A percentile compares a stretch with the other conserved stretches of the same genome.
These are phyloP conservation scores for Notarius quadriscutis DNA, from an alignment of 2,113 vertebrate genomes.

Conservation along the genomic window DNA sequence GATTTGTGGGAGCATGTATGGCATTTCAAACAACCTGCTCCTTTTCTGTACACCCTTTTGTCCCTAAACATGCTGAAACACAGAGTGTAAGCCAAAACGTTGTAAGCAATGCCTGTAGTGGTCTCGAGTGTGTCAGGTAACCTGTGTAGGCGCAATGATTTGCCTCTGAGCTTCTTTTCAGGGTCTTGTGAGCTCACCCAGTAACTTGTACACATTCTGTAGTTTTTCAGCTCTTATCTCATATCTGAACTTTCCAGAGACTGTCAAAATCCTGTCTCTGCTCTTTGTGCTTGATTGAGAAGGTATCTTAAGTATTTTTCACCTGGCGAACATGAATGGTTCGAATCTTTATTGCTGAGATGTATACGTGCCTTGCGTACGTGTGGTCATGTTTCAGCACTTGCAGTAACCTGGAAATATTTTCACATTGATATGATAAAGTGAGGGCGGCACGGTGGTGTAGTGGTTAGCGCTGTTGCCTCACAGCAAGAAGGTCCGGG, in stretches of 20 bases:
- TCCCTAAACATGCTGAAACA: conserved; percentile 1
- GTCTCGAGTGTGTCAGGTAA: background rate
- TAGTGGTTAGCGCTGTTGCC: too few species aligned
- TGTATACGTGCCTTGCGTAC: background rate
- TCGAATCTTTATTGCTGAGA: background rate
- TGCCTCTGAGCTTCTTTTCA: background rate
- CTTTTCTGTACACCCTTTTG: conserved; percentile 16
- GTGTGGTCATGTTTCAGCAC: background rate
- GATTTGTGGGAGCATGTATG: conserved; percentile 23
- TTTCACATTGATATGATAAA: background rate
- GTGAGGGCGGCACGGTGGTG: background rate
- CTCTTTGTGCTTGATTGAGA: conserved; percentile 7
- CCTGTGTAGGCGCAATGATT: background rate
- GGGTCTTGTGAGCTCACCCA: conserved; percentile 5
- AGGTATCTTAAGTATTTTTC: conserved; percentile 33
- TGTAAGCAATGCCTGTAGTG: background rate
- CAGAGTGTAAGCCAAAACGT: background rate
- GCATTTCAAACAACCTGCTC: conserved; percentile 32
- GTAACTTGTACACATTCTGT: background rate
- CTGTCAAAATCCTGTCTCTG: conserved; percentile 4
- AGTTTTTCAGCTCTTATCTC: conserved; percentile 34
- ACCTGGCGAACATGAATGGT: background rate
- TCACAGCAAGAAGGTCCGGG: too few species aligned
- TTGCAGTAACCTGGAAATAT: background rate
- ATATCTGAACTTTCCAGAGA: conserved; percentile 6